Percentiles rank a stretch among this genome's conserved stretches.
Conservation (phyloP, 2,797 vertebrate species). For the Anguilla pacifica region DNA sequence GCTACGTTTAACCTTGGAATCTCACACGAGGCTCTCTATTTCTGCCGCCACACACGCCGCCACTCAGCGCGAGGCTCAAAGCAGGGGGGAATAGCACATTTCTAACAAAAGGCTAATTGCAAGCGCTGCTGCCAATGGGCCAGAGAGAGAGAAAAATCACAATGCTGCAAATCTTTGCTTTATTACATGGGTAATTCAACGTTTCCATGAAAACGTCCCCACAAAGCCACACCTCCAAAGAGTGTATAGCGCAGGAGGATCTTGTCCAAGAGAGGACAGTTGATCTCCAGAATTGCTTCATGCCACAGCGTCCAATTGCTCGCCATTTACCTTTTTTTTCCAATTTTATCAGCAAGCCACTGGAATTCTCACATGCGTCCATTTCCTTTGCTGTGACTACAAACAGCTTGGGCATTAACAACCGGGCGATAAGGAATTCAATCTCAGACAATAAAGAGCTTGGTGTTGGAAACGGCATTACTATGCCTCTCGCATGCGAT, state of each 20-base stretch:
- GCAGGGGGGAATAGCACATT: slow-evolving; percentile 1
- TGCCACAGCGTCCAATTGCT: not conserved
- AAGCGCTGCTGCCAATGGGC: not conserved
- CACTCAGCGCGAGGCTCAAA: not conserved
- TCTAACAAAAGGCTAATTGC: not conserved
- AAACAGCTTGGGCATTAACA: slow-evolving; percentile 46
- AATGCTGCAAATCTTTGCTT: not conserved
- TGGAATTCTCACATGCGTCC: slow-evolving; percentile 11
- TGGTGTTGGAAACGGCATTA: slow-evolving; percentile 50
- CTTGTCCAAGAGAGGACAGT: not conserved
- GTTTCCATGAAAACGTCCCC: not conserved
- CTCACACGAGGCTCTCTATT: not conserved
- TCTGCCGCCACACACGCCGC: not conserved
- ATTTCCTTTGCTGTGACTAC: slow-evolving; percentile 25
- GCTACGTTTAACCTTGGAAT: slow-evolving; percentile 19
- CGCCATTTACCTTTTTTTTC: not conserved
- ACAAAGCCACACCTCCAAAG: not conserved
- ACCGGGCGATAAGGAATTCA: slow-evolving; percentile 56
- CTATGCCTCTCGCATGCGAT: slow-evolving; percentile 47
- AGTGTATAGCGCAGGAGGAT: not conserved
- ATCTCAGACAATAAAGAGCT: slow-evolving; percentile 54
- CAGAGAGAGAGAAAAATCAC: slow-evolving; percentile 1
- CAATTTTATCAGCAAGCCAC: slow-evolving; percentile 4
- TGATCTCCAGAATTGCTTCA: not conserved
- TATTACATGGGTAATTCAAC: not conserved